Evolutionary conservation across 2,888 invertebrate genomes (phyloP), one percentile per base, ranked within the genome.

Genomic region (Drosophila quinaria): DNA sequence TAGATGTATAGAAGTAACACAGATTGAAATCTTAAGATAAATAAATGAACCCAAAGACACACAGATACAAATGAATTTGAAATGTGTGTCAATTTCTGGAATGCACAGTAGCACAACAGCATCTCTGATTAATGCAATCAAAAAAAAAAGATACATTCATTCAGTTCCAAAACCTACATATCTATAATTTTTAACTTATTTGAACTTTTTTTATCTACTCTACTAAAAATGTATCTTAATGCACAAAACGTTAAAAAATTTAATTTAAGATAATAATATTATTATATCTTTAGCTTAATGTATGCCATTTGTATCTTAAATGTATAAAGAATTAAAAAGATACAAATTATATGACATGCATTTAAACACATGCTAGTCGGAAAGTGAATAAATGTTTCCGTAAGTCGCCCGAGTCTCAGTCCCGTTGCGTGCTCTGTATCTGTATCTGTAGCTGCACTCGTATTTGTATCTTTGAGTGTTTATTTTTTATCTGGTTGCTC

Each of bases 381-480:
- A 41, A 22, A 51, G 22, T 49, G 17, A 56, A 15, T 37, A 37
- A 37, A 13, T n/a, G 15, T 29, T 47, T 59, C 59, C 49, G 37
- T 9, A 49, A 17, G 49, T 17, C 17, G 9, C 13, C 19, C 4
- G 47, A 39, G 35, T 19, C 19, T 10, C 29, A 42, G n/a, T 9
- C 37, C 22, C 22, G 8, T 13, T 19, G 50, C 50, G 25, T 25
- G 25, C 5, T 25, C 22, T 41, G 33, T 33, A 44, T 22, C 19
- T 33, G 31, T 31, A 29, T 17, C 29, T 41, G 13, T 50, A 10
- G 46, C 46, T 22, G 17, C 10, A 13, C 13, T n/a, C 13, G 35
- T 50, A 51, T 31, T 31, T 39, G 25, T 41, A 29, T 41, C 54
- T 54, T 41, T 41, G 29, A 39, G 29, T 50, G 54, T n/a, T 39